A percentile compares a stretch with the other conserved stretches of the same genome.
phyloP scores from a whole-genome alignment of 2,113 vertebrate genomes.

The Vulpes lagopus region DNA sequence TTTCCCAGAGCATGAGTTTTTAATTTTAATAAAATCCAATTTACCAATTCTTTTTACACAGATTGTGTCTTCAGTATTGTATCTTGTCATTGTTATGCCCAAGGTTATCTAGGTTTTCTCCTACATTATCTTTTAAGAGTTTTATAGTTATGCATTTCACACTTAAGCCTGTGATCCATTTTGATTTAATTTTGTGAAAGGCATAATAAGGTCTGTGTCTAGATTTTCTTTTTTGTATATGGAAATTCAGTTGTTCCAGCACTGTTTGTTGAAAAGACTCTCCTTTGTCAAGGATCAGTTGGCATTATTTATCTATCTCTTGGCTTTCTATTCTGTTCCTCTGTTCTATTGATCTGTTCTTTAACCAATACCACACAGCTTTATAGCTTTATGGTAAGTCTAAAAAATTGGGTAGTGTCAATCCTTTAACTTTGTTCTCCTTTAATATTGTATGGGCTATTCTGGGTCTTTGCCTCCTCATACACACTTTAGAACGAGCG shows the following conservation, averaged over 20 bases:
- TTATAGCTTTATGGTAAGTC: background rate
- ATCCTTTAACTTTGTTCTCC: background rate
- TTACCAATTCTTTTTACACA: background rate
- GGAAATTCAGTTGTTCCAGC: background rate
- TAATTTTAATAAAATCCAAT: background rate
- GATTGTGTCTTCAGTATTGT: background rate
- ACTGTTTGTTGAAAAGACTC: background rate
- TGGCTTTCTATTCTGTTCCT: background rate
- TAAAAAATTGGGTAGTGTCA: background rate
- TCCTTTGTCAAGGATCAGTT: background rate
- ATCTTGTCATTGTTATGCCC: background rate
- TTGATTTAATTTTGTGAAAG: background rate
- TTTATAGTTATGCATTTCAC: background rate
- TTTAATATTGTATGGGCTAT: background rate
- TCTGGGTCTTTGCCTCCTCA: background rate
- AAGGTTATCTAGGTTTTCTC: background rate
- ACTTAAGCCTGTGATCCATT: background rate
- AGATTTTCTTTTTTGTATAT: background rate
- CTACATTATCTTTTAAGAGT: background rate
- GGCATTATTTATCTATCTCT: background rate
- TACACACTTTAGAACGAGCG: background rate
- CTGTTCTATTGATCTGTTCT: background rate
- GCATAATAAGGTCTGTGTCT: background rate
- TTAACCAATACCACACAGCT: background rate
- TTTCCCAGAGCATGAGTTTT: background rate